Evolutionary conservation across 2,888 invertebrate species (phyloP), one percentile per base, ranked within the genome.

Genomic region (Anthophora plumipes): DNA sequence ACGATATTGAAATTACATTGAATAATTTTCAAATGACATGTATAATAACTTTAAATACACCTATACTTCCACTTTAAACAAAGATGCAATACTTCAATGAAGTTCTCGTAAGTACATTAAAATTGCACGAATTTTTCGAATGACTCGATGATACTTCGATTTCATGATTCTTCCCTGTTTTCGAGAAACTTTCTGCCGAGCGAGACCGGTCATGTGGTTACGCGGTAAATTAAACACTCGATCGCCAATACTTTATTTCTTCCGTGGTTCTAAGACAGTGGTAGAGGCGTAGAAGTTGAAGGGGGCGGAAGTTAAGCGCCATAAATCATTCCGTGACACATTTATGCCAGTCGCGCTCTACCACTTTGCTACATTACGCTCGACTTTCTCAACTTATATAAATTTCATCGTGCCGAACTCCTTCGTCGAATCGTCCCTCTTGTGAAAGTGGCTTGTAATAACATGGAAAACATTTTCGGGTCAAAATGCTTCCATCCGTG

Each of bases 351-450:
- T 86, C 86, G 87, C 85, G 89, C 84, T 79, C 82, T 80, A 59
- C 86, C 85, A 82, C 81, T 87, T 90, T 89, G 85, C 89, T 87
- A 85, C 89, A 85, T 89, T 89, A 88, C 89, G 84, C 86, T 88
- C 84, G 88, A 88, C 88, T 89, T 67, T 88, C 85, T 75, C 85
- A 83, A 89, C 85, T 89, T 90, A 84, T 85, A 89, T 89, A 85
- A 89, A 87, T 89, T 90, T 88, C 83, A 87, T 82, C 78, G 72
- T 46, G 71, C 64, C 48, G 61, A 84, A 54, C 69, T 77, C 67
- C 76, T 74, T 80, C 71, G 74, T 7, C 59, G 82, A 72, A 69
- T 68, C 61, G 48, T 43, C 60, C 60, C 43, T 64, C 60, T 20
- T 54, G 54, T 31, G 68, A 82, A 80, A 85, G 68, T 76, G 61